Base-by-base conservation (phyloP, 1,140 invertebrate genomes). In the Notospermus geniculatus region DNA sequence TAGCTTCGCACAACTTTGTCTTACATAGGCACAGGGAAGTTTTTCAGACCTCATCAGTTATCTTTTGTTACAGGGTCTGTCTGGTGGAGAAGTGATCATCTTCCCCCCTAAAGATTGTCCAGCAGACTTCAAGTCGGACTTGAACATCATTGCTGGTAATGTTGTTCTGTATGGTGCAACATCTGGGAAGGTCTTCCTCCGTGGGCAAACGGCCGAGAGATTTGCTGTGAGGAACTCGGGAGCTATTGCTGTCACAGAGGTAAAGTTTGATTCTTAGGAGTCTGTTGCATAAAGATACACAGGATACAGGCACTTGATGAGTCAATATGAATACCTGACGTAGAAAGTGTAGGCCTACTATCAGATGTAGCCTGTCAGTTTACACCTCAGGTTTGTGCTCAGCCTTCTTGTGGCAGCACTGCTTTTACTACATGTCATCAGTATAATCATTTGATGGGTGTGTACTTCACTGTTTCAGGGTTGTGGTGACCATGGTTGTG, bases 221-320 rank as follows among this genome's bases (percentile, higher is more conserved):
- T 99, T 99, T 83, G 95, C 92, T 80, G 97, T 99, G 17, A 86
- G 97, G 63, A 99, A 99, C 83, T 97, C 94, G 22, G 97, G 97
- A 25, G 95, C 90, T 30, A 86, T 88, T 39, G 94, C 95, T 1
- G 94, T 98, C 22, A 86, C 89, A 62, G 90, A 92, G 81, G 86
- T 85, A 69, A 63, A 15, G 32, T 36, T 36, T 36, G 4, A 4
- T 36, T 36, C 32, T 36, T 36, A 4, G 4, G 32, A 36, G 32
- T 36, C 32, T 4, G 32, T 7, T 7, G 32, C 15, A 7, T 36
- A 36, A 15, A 36, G 32, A 36, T 36, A 15, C 32, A 36, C 15
- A 15, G 5, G 4, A 15, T 4, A 36, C 32, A 4, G 32, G 4
- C 32, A 36, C n/a, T n/a, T n/a, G n/a, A n/a, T n/a, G n/a, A n/a